A percentile compares a stretch with the other conserved stretches of the same genome.
phyloP scores from a whole-genome alignment of 2,797 vertebrate genomes.

The Takifugu ocellatus region DNA sequence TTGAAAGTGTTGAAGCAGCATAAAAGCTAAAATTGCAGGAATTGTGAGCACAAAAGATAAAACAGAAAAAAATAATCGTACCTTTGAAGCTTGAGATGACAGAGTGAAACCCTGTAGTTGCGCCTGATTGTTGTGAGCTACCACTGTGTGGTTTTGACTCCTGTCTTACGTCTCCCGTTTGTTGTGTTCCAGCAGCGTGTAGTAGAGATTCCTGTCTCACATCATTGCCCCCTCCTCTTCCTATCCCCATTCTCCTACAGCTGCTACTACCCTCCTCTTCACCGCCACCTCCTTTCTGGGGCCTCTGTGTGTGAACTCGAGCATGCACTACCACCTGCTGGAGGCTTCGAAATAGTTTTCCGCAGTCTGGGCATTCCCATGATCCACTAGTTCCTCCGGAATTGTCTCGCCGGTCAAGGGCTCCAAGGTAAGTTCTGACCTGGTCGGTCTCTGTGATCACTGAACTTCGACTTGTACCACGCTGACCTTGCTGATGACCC shows the following conservation, averaged over 20 bases:
- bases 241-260: slow-evolving; percentile 57
- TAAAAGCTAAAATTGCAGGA: not conserved
- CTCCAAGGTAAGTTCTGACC: slow-evolving; percentile 71
- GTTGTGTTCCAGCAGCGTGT: slow-evolving; percentile 57
- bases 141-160: slow-evolving; percentile 56
- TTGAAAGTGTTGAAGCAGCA: slow-evolving; percentile 10
- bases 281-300: slow-evolving; percentile 52
- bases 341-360: slow-evolving; percentile 77
- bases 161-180: slow-evolving; percentile 56
- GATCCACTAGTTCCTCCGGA: slow-evolving; percentile 56
- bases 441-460: slow-evolving; percentile 72
- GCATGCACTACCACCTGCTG: slow-evolving; percentile 81
- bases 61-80: slow-evolving; percentile 39
- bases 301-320: slow-evolving; percentile 74
- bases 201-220: slow-evolving; percentile 50
- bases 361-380: slow-evolving; percentile 83
- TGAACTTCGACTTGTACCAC: slow-evolving; percentile 54
- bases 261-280: slow-evolving; percentile 60
- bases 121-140: slow-evolving; percentile 54
- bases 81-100: slow-evolving; percentile 74
- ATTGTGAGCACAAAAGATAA: slow-evolving; percentile 15
- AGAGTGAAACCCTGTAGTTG: slow-evolving; percentile 67
- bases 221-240: slow-evolving; percentile 40
- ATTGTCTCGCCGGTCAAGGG: slow-evolving; percentile 67
- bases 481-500: slow-evolving; percentile 63